Base-by-base conservation (phyloP, 2,797 vertebrate genomes). In the Argentina silus region DNA sequence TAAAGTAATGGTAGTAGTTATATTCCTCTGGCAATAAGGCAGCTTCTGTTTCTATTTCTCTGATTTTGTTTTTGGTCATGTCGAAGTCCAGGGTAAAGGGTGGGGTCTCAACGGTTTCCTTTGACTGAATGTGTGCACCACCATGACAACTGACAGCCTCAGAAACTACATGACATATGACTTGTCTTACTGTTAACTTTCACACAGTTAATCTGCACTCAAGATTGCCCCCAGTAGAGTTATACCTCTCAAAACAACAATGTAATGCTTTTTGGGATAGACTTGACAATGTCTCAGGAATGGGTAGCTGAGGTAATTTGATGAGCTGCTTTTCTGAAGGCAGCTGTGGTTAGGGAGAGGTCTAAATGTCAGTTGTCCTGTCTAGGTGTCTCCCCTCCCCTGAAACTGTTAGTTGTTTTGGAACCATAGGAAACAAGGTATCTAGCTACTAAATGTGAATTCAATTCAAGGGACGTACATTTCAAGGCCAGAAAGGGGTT, bases 21-120 rank as follows among this genome's bases (percentile, higher is more conserved):
- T 67, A 60, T 78, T 81, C 69, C 69, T 79, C 70, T 63, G 82
- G 78, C 83, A 86, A 88, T 89, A 90, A 83, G 84, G 86, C 82
- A 84, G 84, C 80, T 89, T 81, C 45, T 21, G 17, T 15, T 43
- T 43, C 45, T 21, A 19, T 15, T 43, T 43, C 63, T 44, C 44
- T 65, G 44, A 11, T 23, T 50, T 50, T 82, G 73, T 81, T 80
- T 78, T 73, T 69, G 81, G 6, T 3, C 8, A 66, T 50, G 21
- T 63, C 12, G 79, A 75, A 64, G 79, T 27, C 57, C 42, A 8
- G 50, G 27, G 50, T 72, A 19, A n/a, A 47, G 36, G 51, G 36
- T 15, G 0, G 27, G 36, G 9, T 69, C 50, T 64, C 23, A 12
- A 61, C 53, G 36, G 63, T 42, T 43, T 7, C 1, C 2, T 48